Percentiles rank a stretch among this genome's conserved stretches.
Conservation (phyloP, 2,797 vertebrate genomes). For the Orientallactaga sibirica region DNA sequence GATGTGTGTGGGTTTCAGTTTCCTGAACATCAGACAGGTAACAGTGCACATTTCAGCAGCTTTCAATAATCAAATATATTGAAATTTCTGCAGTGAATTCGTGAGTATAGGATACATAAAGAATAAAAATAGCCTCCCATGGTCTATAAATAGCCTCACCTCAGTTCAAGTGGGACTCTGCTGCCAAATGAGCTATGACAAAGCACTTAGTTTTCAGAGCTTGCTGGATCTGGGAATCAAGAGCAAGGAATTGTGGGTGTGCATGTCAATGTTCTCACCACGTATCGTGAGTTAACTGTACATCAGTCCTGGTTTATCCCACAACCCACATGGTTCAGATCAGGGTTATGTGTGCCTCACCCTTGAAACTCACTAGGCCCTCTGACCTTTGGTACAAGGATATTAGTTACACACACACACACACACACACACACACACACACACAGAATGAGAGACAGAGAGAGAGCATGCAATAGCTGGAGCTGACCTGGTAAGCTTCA, state of each 20-base stretch:
- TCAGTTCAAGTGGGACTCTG: background rate
- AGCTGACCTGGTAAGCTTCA: background rate
- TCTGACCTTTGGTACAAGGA: background rate
- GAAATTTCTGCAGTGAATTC: constrained; percentile 15
- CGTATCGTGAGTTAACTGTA: background rate
- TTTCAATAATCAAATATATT: background rate
- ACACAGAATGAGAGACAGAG: background rate
- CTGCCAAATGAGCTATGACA: constrained; percentile 68
- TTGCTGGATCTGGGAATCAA: background rate
- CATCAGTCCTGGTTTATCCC: background rate
- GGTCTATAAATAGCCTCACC: constrained; percentile 75
- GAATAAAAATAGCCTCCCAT: constrained; percentile 68
- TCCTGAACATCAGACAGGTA: background rate
- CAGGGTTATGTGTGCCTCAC: background rate
- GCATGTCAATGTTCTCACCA: background rate
- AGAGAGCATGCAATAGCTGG: fast-evolving
- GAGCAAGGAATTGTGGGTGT: background rate
- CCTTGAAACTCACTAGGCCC: background rate
- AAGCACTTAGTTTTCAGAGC: constrained; percentile 24
- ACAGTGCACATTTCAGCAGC: background rate
- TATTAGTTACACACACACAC: background rate
- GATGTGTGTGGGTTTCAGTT: background rate
- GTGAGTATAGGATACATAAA: background rate
- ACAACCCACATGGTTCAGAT: fast-evolving
- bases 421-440: fast-evolving